Conservation (phyloP, 2,113 vertebrate species). For the Nipponia nippon region DNA sequence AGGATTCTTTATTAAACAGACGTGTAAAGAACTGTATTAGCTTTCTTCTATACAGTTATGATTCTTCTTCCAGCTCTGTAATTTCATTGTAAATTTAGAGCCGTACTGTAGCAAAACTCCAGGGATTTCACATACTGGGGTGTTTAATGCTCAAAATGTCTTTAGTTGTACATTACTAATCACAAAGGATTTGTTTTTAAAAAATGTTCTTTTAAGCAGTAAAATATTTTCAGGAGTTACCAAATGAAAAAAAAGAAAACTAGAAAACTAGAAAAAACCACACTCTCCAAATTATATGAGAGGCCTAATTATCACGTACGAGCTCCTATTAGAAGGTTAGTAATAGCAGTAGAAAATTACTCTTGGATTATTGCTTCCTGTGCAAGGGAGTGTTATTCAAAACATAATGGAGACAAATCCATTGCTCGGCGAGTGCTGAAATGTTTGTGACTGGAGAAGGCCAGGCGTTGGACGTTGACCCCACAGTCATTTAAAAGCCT, state of each 20-base stretch:
- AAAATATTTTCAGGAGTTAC: not conserved
- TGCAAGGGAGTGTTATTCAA: not conserved
- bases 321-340: not conserved
- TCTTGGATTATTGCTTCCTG: conserved; percentile 40
- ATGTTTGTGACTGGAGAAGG: not conserved
- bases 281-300: not conserved
- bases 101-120: not conserved
- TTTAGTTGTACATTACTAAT: conserved; percentile 31
- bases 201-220: not conserved
- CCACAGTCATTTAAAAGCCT: not conserved
- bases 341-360: not conserved
- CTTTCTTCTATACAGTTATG: not conserved
- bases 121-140: not conserved
- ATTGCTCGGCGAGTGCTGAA: not conserved
- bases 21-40: not conserved
- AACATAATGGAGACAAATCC: not conserved
- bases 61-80: not conserved
- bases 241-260: not conserved
- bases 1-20: not conserved
- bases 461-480: not conserved
- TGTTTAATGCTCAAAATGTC: conserved; percentile 45
- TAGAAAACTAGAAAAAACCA: not conserved
- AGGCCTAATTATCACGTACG: not conserved
- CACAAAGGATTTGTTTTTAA: conserved; percentile 14
- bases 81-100: conserved; percentile 22